Evolutionary conservation across 2,797 vertebrate species (phyloP).

Genomic region (Lutjanus argentimaculatus): DNA sequence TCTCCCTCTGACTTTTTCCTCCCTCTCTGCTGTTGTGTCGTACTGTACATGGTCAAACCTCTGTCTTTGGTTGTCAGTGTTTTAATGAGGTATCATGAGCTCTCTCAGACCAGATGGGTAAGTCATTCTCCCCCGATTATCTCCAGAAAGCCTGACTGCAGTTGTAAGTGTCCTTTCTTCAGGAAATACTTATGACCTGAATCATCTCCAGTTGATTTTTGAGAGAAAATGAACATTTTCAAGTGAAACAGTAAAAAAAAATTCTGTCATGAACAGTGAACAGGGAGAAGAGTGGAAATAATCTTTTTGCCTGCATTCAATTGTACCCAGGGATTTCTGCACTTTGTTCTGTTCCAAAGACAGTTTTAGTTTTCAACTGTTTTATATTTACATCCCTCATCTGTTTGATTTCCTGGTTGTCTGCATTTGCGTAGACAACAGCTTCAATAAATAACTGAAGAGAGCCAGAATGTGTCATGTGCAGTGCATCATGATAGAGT

Average conservation of each 20-base stretch:
- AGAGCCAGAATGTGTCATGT: conserved; percentile 5
- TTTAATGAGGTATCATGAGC: conserved; percentile 13
- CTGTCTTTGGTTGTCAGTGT: background rate
- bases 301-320: background rate
- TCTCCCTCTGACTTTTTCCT: conserved; percentile 2
- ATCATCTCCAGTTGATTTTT: background rate
- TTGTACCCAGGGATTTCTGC: background rate
- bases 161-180: background rate
- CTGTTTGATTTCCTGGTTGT: conserved; percentile 30
- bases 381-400: conserved; percentile 19
- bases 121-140: conserved; percentile 1
- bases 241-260: too few relatives aligned
- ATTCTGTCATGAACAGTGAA: background rate
- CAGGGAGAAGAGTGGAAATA: background rate
- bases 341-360: conserved; percentile 1
- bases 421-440: background rate
- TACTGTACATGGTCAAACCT: background rate
- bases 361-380: background rate
- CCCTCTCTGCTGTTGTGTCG: conserved; percentile 5
- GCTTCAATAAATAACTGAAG: conserved; percentile 15
- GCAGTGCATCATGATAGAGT: conserved; percentile 12
- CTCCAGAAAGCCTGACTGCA: conserved; percentile 11
- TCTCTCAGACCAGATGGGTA: conserved; percentile 15
- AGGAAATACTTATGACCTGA: background rate
- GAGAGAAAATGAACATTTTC: background rate